Percentiles rank a stretch among this genome's conserved stretches.
Evolutionary conservation across 2,888 invertebrate genomes (phyloP).

Genomic region (Cylindroiulus punctatus): DNA sequence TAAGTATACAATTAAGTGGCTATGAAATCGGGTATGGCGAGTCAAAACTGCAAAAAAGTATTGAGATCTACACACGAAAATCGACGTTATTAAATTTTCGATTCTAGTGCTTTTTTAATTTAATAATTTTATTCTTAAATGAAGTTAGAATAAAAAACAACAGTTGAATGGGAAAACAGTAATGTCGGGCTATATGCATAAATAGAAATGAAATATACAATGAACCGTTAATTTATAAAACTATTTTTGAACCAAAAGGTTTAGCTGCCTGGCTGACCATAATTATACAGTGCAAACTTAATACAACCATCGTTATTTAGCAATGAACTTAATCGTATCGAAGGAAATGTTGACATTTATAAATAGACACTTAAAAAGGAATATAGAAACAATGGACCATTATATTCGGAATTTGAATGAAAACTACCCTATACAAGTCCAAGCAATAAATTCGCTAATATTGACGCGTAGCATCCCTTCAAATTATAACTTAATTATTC

Average conservation of each 20-base stretch:
- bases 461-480: conserved; percentile 24
- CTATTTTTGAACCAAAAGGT: conserved; percentile 47
- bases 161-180: conserved; percentile 45
- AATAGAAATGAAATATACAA: conserved; percentile 45
- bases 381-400: conserved; percentile 43
- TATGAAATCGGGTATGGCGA: neutral
- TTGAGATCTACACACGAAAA: neutral
- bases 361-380: conserved; percentile 44
- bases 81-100: conserved; percentile 27
- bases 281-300: conserved; percentile 43
- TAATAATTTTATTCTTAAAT: conserved; percentile 36
- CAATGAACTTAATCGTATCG: conserved; percentile 22
- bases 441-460: conserved; percentile 47
- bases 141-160: conserved; percentile 45
- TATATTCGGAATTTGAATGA: conserved; percentile 38
- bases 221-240: conserved; percentile 43
- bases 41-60: neutral
- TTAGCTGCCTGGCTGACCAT: conserved; percentile 45
- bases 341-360: conserved; percentile 42
- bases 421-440: conserved; percentile 43
- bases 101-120: neutral
- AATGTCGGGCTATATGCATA: conserved; percentile 40
- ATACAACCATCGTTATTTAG: conserved; percentile 35
- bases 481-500: conserved; percentile 40
- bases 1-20: too few species aligned